A percentile compares a stretch with the other conserved stretches of the same genome.
Conservation (phyloP, 2,113 vertebrate genomes). For the Bathybates hornii region DNA sequence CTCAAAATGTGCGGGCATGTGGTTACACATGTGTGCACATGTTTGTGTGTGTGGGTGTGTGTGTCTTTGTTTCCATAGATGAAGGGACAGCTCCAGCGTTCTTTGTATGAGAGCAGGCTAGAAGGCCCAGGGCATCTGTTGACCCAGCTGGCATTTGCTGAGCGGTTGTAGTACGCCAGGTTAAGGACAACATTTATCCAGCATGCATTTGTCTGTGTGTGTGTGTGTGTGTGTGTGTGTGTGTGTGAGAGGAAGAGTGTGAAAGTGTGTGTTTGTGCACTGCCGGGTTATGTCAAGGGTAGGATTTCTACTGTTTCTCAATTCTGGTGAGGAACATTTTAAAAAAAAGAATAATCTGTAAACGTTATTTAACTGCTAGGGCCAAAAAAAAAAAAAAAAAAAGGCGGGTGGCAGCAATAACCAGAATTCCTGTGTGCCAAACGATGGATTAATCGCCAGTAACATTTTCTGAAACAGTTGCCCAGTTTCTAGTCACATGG, state of each 20-base stretch:
- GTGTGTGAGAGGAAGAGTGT: neutral
- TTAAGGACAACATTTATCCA: conserved; percentile 59
- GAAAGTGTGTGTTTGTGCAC: neutral
- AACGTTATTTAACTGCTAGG: neutral
- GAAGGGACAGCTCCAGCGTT: conserved; percentile 28
- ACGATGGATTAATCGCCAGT: neutral
- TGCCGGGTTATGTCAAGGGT: neutral
- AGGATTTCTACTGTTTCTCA: neutral
- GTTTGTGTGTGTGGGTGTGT: neutral
- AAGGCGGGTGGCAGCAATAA: neutral
- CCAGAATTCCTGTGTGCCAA: neutral
- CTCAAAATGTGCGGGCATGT: conserved; percentile 29
- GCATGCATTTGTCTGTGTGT: conserved; percentile 20
- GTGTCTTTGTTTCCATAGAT: neutral
- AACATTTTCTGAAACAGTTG: neutral
- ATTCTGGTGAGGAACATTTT: neutral
- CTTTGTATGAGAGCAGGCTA: conserved; percentile 35
- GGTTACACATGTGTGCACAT: neutral
- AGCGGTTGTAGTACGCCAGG: conserved; percentile 46
- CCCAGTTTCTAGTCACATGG: neutral
- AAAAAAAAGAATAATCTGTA: neutral
- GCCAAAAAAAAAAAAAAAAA: neutral
- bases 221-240: neutral
- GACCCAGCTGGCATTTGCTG: conserved; percentile 65
- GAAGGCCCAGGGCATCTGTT: conserved; percentile 59